phyloP scores from a whole-genome alignment of 2,113 vertebrate genomes.

The Procapra przewalskii region DNA sequence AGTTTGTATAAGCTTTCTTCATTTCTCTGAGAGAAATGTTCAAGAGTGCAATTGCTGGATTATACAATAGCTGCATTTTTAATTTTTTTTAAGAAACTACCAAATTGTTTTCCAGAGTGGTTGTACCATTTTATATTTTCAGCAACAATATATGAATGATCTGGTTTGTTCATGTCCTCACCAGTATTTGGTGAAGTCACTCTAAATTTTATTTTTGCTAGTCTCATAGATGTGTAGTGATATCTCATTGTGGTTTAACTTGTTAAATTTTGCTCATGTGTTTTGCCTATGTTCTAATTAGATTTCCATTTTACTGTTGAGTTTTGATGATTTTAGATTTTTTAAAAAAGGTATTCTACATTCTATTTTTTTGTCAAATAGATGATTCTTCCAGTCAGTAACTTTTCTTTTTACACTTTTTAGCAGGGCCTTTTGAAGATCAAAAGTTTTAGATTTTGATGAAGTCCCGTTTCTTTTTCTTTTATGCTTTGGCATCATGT shows the following conservation, averaged over 20 bases:
- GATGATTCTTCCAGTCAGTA: neutral
- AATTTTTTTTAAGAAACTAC: neutral
- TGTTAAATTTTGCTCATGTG: neutral
- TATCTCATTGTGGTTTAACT: neutral
- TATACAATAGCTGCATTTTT: neutral
- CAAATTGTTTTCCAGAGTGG: neutral
- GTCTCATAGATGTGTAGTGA: neutral
- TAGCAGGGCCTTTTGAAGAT: neutral
- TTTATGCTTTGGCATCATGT: neutral
- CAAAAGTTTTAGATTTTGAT: neutral
- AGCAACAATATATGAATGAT: neutral
- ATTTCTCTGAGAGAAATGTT: neutral
- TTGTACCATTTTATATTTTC: neutral
- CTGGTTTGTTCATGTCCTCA: neutral
- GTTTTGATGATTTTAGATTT: neutral
- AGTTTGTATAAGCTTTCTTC: neutral
- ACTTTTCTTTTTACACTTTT: neutral
- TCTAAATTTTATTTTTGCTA: neutral
- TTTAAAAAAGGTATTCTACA: neutral
- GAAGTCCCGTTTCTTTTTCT: neutral
- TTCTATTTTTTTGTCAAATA: neutral
- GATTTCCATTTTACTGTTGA: neutral
- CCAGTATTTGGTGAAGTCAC: neutral
- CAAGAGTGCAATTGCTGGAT: neutral
- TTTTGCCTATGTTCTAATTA: neutral